Evolutionary conservation across 2,888 invertebrate genomes (phyloP), one percentile per base, ranked within the genome.

Genomic region (Thecocarcelia acutangulata): DNA sequence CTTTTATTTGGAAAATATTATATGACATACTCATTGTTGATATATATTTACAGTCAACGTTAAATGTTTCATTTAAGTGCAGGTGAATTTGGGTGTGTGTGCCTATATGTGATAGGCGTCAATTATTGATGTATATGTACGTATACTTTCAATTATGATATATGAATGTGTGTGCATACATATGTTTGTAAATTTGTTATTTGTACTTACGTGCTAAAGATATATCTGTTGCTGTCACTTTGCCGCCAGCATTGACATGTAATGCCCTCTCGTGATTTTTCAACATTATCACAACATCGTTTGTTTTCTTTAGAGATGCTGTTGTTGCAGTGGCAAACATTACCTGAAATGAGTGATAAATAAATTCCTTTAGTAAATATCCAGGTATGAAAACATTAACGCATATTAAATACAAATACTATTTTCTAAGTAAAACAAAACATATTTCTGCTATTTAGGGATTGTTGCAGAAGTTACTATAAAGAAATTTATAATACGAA

Each of bases 191-290:
- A 1, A 33, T 33, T 64, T 44, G 61, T 75, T 66, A 37, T 56
- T 63, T 28, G 73, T 87, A 90, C 90, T 90, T 89, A 90, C 90
- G 90, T 89, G 89, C 88, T 84, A 86, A 84, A 83, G 88, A 88
- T 86, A 88, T 87, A 84, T 89, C 85, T 85, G 88, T 88, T 84
- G 90, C 90, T 75, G 86, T 86, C 83, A 90, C 90, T 85, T 86
- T 87, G 86, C 90, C 90, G 84, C 85, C 86, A 85, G 87, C 86
- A 86, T 87, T 87, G 86, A 90, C 90, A 84, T 90, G 88, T 84
- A 90, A 84, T 78, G 89, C 89, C 86, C 85, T 87, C 85, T 88
- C 86, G 86, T 87, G 85, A 85, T 84, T 86, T 85, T 86, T 89
- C 83, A 90, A 84, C 84, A 87, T 88, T 85, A 90, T 86, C 84